Evolutionary conservation across 2,797 vertebrate species (phyloP), one percentile per base, ranked within the genome.

Genomic region (Orestias chungarensis): DNA sequence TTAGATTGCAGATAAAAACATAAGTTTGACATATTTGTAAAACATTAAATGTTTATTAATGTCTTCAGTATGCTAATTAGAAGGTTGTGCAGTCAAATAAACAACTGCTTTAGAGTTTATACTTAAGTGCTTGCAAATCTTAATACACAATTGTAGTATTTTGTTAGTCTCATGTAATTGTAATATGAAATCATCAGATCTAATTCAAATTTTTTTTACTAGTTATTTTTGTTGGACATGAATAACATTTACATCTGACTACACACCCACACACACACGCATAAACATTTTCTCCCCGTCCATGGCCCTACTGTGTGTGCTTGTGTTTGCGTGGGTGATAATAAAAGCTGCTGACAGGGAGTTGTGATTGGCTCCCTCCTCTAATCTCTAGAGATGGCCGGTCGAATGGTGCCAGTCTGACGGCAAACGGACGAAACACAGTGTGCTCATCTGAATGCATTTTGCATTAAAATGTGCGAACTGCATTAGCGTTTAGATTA

Each of bases 321-420:
- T 70, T 64, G 67, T 73, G n/a, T 59, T 8, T 66, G 23, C 70
- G 68, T 82, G 82, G 77, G 77, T 80, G 84, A 88, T 87, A 90
- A 86, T 89, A 81, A 90, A 85, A 80, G 85, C 86, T 86, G 87
- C 81, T 86, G 82, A 86, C 82, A 82, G 84, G 79, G 84, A 74
- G 68, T 46, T 86, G 77, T 77, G 87, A 88, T 87, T 90, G 90
- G 83, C 84, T 86, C 68, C 70, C 66, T 83, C 78, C 73, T 73
- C 54, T n/a, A 73, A 75, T 77, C 89, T 88, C 88, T 75, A 76
- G 89, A 89, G 88, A 88, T 82, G 79, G 64, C 77, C 33, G 85
- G 75, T 89, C 88, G 66, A 83, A 85, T 50, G 88, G 90, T 89
- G 88, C 87, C 91, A 89, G 88, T 55, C 64, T 84, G 91, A 92